These are phyloP conservation scores for Protonemura montana DNA, from an alignment of 2,888 invertebrate species.

Conservation along the genomic window DNA sequence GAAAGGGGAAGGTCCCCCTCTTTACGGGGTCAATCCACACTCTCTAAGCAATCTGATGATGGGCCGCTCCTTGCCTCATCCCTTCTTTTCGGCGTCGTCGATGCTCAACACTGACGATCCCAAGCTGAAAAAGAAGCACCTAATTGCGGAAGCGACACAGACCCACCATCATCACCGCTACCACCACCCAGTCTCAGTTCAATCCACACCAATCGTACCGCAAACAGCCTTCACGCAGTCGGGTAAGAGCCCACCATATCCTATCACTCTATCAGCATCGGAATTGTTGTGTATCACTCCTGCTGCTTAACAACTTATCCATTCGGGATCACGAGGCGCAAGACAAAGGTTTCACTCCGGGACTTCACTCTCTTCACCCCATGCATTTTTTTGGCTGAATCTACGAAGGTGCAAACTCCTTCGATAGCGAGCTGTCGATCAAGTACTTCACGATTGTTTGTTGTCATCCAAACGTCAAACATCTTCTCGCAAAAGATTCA, in stretches of 20 bases:
- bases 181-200: constrained; percentile 55
- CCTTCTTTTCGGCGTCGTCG: constrained; percentile 41
- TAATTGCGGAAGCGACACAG: constrained; percentile 60
- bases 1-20: constrained; percentile 58
- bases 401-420: background rate
- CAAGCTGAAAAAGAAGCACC: constrained; percentile 61
- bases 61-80: constrained; percentile 45
- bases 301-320: constrained; percentile 31
- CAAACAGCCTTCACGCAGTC: constrained; percentile 61
- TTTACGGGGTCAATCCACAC: constrained; percentile 44
- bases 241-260: constrained; percentile 62
- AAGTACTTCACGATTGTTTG: background rate
- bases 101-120: constrained; percentile 53
- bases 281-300: constrained; percentile 37
- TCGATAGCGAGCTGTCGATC: background rate
- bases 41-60: constrained; percentile 46
- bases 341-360: background rate
- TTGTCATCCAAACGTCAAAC: background rate
- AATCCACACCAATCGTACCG: constrained; percentile 55
- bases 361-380: background rate
- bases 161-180: constrained; percentile 54
- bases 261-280: constrained; percentile 37
- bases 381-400: background rate
- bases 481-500: background rate
- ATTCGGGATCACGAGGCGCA: background rate